Base-by-base conservation (phyloP, 2,113 vertebrate species). In the Isurus oxyrinchus region DNA sequence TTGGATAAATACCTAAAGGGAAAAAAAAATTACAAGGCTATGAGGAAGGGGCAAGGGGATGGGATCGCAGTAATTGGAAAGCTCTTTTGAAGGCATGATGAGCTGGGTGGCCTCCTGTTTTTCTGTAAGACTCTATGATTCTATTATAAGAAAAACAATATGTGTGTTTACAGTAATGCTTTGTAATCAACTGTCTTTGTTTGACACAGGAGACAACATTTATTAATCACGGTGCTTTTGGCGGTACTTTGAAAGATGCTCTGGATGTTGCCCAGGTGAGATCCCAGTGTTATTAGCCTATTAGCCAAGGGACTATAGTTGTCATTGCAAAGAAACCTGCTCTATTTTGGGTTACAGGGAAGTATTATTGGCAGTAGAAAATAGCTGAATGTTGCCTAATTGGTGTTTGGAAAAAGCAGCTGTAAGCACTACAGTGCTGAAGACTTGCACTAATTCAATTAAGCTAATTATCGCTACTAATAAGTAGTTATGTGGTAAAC, bases 141-240 rank as follows among this genome's bases (percentile, higher is more conserved):
- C 21, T 69, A 5, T 69, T 19, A 72, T 31, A 31, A 84, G 3
- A 84, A 84, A 44, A 84, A 40, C 19, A 21, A 86, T 19, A 86
- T 25, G 53, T 57, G 10, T 27, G 14, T 90, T 87, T 27, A 23
- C 90, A 23, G 23, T 93, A 35, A 93, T 93, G 40, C 7, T 93
- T 93, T n/a, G 16, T 93, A 93, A 93, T 35, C 14, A 93, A 5
- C 90, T 59, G 31, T 93, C 59, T 93, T n/a, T 66, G 19, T 67
- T 67, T 40, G n/a, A 0, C 63, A 63, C 35, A 94, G 93, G 61
- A 44, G 8, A 94, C 93, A 67, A 94, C 40, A 6, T 94, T 94
- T 44, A 94, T 94, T 8, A 94, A 94, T 44, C 93, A 94, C 7
- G 93, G 93, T 10, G 93, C 93, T 94, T 94, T 94, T 67, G 93